phyloP scores from a whole-genome alignment of 1,140 invertebrate genomes.

The Monomorium pharaonis region DNA sequence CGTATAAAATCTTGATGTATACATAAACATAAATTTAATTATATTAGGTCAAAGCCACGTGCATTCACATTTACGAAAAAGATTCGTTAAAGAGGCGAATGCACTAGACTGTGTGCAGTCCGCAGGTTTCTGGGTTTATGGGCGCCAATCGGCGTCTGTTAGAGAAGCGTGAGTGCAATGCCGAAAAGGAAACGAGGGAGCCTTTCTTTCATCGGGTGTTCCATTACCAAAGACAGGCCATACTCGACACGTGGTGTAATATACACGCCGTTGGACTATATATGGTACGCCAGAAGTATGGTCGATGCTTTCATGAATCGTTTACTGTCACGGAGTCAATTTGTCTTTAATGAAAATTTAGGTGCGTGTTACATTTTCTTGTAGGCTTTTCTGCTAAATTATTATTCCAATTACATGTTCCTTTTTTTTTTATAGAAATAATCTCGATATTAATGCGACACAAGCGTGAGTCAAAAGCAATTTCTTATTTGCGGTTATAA shows the following conservation, averaged over 20 bases:
- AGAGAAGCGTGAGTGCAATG: not conserved
- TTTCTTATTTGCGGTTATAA: not conserved
- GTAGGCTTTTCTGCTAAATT: not conserved
- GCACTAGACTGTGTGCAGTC: not conserved
- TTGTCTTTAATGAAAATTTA: slow-evolving; percentile 17
- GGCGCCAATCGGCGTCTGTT: not conserved
- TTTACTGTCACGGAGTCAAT: slow-evolving; percentile 1
- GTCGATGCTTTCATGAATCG: not conserved
- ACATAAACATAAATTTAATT: not conserved
- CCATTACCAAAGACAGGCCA: slow-evolving; percentile 59
- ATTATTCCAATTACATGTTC: not conserved
- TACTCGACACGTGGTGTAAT: slow-evolving; percentile 58
- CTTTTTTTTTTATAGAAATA: not conserved
- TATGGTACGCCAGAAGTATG: slow-evolving; percentile 6
- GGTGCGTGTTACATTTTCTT: not conserved
- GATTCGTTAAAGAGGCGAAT: not conserved
- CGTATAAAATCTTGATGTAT: not conserved
- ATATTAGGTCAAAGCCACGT: not conserved
- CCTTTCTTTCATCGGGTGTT: slow-evolving; percentile 65
- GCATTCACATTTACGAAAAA: not conserved
- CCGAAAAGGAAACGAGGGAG: slow-evolving; percentile 57
- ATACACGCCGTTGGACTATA: slow-evolving; percentile 26
- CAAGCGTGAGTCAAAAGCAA: not conserved
- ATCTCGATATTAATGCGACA: not conserved
- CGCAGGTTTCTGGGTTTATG: not conserved